phyloP scores from a whole-genome alignment of 2,113 vertebrate genomes.

The Eulemur rufifrons region DNA sequence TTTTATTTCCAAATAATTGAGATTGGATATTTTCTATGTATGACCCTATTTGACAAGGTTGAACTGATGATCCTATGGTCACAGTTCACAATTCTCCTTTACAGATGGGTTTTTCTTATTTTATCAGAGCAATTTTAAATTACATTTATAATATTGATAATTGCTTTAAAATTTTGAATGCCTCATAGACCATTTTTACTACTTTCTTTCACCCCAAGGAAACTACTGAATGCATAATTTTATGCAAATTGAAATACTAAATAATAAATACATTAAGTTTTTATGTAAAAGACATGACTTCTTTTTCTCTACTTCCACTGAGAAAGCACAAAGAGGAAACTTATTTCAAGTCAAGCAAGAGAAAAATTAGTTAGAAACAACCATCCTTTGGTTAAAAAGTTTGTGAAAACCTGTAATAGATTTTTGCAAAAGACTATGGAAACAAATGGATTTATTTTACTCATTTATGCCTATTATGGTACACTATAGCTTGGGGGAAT shows the following conservation, averaged over 20 bases:
- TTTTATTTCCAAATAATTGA: not conserved
- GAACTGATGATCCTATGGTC: not conserved
- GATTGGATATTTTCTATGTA: not conserved
- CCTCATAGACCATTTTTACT: not conserved
- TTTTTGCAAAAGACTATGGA: not conserved
- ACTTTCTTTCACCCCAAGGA: not conserved
- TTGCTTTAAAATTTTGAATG: not conserved
- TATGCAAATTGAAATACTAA: not conserved
- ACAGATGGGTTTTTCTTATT: not conserved
- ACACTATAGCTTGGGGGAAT: not conserved
- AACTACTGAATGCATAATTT: not conserved
- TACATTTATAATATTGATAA: not conserved
- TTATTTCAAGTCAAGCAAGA: not conserved
- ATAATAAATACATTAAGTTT: not conserved
- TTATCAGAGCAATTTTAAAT: not conserved
- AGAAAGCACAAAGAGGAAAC: not conserved
- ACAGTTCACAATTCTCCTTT: not conserved
- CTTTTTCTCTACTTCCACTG: not conserved
- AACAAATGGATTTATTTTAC: not conserved
- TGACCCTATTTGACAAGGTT: not conserved
- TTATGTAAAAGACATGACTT: not conserved
- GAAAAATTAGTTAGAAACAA: not conserved
- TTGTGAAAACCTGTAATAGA: not conserved
- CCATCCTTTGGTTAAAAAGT: not conserved
- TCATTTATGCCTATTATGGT: not conserved